Conservation (phyloP, 2,797 vertebrate species). For the Loris lydekkerianus region DNA sequence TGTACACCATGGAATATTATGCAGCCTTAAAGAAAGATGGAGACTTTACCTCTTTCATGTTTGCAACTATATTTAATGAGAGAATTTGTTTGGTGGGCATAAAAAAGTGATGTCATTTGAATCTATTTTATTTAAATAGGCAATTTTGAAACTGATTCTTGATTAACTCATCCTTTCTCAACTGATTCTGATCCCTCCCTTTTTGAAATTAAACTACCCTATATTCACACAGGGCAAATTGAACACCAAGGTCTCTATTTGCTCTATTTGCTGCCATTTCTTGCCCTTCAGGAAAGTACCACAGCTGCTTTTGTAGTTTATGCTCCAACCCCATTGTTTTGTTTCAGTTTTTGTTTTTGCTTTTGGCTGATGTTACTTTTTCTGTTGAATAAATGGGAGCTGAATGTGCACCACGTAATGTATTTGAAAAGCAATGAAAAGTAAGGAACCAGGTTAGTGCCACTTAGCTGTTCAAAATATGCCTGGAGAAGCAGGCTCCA, state of each 20-base stretch:
- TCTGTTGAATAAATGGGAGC: neutral
- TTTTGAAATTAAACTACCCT: neutral
- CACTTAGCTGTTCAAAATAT: neutral
- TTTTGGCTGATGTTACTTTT: neutral
- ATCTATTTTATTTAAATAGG: neutral
- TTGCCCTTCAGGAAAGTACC: neutral
- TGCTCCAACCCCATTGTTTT: neutral
- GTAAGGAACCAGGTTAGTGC: neutral
- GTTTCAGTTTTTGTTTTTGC: neutral
- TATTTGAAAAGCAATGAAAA: constrained; percentile 5
- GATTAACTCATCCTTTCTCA: neutral
- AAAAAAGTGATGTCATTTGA: neutral
- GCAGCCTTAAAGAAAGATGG: too few relatives aligned
- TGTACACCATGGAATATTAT: too few relatives aligned
- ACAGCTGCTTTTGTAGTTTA: too few relatives aligned
- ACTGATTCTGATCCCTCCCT: neutral
- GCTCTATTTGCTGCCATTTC: neutral
- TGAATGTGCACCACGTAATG: neutral
- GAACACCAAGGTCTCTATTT: too few relatives aligned
- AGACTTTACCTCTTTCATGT: too few relatives aligned
- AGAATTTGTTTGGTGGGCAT: neutral
- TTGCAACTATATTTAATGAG: neutral
- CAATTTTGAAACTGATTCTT: neutral
- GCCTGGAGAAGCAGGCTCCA: neutral
- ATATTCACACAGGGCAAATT: neutral